These are phyloP conservation scores for Porphyrio hochstetteri DNA, from an alignment of 2,113 vertebrate species.

Conservation along the genomic window DNA sequence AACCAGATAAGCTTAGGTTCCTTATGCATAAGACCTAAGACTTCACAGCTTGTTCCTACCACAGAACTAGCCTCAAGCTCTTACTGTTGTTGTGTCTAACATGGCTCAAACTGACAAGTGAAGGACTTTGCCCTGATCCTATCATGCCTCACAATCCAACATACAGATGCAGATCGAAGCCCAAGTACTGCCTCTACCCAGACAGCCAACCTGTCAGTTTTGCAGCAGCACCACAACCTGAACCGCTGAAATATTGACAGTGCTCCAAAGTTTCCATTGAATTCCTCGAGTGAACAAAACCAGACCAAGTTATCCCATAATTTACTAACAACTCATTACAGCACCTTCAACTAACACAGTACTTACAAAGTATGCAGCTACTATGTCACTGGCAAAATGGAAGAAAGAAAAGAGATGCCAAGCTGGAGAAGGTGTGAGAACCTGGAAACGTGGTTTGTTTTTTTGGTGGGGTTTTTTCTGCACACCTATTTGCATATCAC, in stretches of 20 bases:
- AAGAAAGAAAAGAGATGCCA: neutral
- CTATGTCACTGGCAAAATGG: neutral
- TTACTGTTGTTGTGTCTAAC: neutral
- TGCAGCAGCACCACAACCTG: neutral
- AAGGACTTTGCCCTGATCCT: neutral
- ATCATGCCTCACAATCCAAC: too few species aligned
- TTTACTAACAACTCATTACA: neutral
- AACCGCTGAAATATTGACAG: neutral
- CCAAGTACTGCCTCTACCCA: neutral
- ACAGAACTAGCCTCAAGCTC: neutral
- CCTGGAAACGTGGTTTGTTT: neutral
- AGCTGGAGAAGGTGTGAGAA: neutral
- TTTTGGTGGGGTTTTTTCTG: too few species aligned
- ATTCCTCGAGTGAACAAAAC: neutral
- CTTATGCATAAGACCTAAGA: neutral
- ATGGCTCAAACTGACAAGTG: neutral
- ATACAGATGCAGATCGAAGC: rapidly evolving
- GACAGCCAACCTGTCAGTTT: neutral
- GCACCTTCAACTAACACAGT: neutral
- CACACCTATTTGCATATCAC: neutral
- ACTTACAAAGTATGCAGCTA: rapidly evolving
- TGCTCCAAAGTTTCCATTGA: neutral
- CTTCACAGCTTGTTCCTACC: neutral
- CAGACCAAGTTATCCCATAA: neutral
- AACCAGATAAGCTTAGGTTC: neutral